Evolutionary conservation across 2,888 invertebrate genomes (phyloP), one percentile per base, ranked within the genome.

Genomic region (Acanthosepion pharaonis): DNA sequence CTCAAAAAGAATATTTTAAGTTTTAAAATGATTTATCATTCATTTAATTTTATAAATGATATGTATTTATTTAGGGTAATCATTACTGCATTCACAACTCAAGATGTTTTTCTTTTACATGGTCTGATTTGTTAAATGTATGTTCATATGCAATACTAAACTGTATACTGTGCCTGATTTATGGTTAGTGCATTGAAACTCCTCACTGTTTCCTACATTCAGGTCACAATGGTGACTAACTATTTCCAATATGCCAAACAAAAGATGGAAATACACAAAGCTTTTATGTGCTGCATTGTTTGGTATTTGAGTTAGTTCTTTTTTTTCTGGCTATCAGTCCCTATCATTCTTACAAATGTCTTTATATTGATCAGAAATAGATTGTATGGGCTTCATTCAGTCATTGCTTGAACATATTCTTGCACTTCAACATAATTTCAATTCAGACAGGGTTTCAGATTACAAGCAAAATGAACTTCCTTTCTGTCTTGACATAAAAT

Each of bases 311-410:
- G 78, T 78, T 59, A 2, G 59, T 59, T 78, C 78, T 78, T 78
- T 78, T 78, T 33, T n/a, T n/a, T 78, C 33, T 33, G 78, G n/a
- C n/a, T 78, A n/a, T n/a, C 78, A 78, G n/a, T 78, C n/a, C 78
- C n/a, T 33, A n/a, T 78, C 78, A 78, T n/a, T 78, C 78, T 78
- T 78, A 78, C n/a, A n/a, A 33, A 78, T 78, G 15, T 78, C 78
- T 78, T 78, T n/a, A 78, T 78, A 78, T 78, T 78, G 78, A 78
- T 78, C 78, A 78, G 78, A 78, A 78, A 78, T 78, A 78, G 78
- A 78, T 78, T 78, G 78, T n/a, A n/a, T 33, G 15, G n/a, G 78
- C n/a, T 78, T 78, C 33, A 78, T 78, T 78, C 78, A 78, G n/a
- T n/a, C 78, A 33, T n/a, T n/a, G 11, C n/a, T 78, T n/a, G 0